phyloP scores from a whole-genome alignment of 1,140 invertebrate species.

The Diorhabda carinulata region DNA sequence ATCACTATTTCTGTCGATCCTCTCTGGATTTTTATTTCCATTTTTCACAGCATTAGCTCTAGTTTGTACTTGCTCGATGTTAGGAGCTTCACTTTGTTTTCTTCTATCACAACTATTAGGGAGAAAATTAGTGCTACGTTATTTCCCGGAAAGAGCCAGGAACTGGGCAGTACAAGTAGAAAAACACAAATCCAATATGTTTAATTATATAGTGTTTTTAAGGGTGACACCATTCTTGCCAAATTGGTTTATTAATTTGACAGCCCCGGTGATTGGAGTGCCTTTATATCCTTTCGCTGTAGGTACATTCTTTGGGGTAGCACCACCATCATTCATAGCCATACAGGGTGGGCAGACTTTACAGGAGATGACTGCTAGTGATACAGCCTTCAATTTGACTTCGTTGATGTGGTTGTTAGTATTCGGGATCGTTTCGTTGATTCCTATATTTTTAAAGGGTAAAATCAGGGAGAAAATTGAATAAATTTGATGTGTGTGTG shows the following conservation, averaged over 20 bases:
- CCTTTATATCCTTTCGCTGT: constrained; percentile 88
- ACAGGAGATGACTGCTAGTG: constrained; percentile 85
- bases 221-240: constrained; percentile 96
- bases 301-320: constrained; percentile 93
- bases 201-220: constrained; percentile 97
- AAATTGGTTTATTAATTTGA: constrained; percentile 99
- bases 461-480: constrained; percentile 18
- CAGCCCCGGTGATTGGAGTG: constrained; percentile 94
- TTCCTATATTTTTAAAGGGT: constrained; percentile 85
- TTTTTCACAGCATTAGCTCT: constrained; percentile 84
- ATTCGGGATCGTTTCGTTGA: constrained; percentile 78
- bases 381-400: constrained; percentile 84
- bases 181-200: constrained; percentile 82
- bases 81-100: constrained; percentile 95
- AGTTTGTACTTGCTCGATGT: constrained; percentile 93
- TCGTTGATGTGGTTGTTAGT: constrained; percentile 73
- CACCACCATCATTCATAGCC: constrained; percentile 94
- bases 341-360: constrained; percentile 97
- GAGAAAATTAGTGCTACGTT: constrained; percentile 76
- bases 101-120: constrained; percentile 86
- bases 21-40: constrained; percentile 96
- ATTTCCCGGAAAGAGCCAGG: constrained; percentile 82
- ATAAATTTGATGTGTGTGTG: background rate
- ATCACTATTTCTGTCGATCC: constrained; percentile 94
- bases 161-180: constrained; percentile 82